Percentiles rank a stretch among this genome's conserved stretches.
These are phyloP conservation scores for Cisticola juncidis DNA, from an alignment of 2,113 vertebrate genomes.

Conservation along the genomic window DNA sequence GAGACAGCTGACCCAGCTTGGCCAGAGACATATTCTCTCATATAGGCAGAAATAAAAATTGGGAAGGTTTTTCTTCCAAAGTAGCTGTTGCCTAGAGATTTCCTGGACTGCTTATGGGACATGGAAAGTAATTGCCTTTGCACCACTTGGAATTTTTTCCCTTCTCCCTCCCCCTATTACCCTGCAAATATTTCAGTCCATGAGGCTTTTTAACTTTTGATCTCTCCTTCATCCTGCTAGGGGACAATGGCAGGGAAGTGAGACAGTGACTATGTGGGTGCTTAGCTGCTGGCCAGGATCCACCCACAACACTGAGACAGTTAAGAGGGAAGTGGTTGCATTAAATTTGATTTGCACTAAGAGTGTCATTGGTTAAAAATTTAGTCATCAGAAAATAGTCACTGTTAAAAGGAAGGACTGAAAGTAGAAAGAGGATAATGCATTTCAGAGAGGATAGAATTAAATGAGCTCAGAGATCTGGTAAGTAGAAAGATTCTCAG, in stretches of 20 bases:
- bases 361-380: not conserved
- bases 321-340: not conserved
- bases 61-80: not conserved
- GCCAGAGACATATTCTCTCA: not conserved
- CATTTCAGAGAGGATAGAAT: not conserved
- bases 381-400: not conserved
- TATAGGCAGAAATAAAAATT: not conserved
- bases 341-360: not conserved
- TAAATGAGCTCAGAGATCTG: not conserved
- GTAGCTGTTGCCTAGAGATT: not conserved
- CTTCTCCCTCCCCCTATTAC: not conserved
- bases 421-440: not conserved
- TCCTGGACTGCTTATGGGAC: not conserved
- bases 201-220: not conserved
- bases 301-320: not conserved
- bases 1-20: not conserved
- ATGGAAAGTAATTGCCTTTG: not conserved
- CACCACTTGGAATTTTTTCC: not conserved
- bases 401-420: not conserved
- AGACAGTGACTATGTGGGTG: not conserved
- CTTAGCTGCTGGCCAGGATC: not conserved
- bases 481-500: not conserved
- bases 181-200: not conserved
- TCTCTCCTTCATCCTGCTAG: accelerated
- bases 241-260: not conserved